Evolutionary conservation across 2,797 vertebrate species (phyloP).

Genomic region (Novumbra hubbsi): DNA sequence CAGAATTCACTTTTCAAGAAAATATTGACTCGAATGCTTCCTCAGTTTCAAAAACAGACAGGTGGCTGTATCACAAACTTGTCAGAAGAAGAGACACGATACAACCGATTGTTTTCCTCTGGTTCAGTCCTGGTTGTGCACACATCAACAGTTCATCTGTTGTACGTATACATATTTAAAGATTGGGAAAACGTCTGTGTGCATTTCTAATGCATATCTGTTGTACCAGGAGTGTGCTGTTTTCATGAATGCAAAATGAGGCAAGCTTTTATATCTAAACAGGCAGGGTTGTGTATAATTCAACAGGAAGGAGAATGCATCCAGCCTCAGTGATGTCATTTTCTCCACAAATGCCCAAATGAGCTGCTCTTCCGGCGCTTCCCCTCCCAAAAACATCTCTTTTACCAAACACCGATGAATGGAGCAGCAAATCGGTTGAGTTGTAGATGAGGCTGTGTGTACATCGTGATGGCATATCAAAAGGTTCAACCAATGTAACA

Average conservation of each 20-base stretch:
- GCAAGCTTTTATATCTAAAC: conserved; percentile 53
- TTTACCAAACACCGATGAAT: conserved; percentile 12
- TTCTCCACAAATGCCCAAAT: conserved; percentile 44
- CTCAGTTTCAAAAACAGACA: conserved; percentile 32
- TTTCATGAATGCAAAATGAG: conserved; percentile 56
- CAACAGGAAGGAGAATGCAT: conserved; percentile 49
- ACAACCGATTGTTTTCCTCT: not conserved
- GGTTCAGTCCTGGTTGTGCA: conserved; percentile 35
- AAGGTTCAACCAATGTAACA: not conserved
- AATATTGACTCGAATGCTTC: conserved; percentile 41
- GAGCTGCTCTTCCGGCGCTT: conserved; percentile 33
- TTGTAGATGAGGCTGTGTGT: not conserved
- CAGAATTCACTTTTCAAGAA: conserved; percentile 8
- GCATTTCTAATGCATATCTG: conserved; percentile 41
- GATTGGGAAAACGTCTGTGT: conserved; percentile 22
- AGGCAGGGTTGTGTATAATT: conserved; percentile 52
- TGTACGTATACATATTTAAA: conserved; percentile 49
- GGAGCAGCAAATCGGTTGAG: not conserved
- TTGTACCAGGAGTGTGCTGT: conserved; percentile 49
- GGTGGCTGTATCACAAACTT: conserved; percentile 40
- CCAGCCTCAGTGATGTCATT: conserved; percentile 52
- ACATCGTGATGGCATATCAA: not conserved
- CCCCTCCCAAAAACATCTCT: conserved; percentile 17
- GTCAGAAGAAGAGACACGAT: conserved; percentile 12
- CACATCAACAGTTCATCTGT: conserved; percentile 37